Conservation (phyloP, 2,113 vertebrate species). For the Oreochromis spilurus region DNA sequence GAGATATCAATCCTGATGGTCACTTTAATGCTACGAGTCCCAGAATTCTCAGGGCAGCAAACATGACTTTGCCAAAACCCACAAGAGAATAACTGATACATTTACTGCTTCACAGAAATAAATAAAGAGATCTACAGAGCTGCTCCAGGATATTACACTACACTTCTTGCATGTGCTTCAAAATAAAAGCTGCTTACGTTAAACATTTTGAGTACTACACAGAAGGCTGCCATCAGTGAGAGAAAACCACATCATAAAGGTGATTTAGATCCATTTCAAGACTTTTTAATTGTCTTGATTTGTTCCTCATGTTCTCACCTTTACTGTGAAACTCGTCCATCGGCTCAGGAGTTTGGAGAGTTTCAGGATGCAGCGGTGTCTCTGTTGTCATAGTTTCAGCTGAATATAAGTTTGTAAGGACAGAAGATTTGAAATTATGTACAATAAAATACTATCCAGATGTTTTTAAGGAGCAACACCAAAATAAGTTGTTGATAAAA, state of each 20-base stretch:
- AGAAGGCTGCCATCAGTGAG: accelerated
- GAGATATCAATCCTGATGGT: accelerated
- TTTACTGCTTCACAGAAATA: too few species aligned
- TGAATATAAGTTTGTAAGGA: too few species aligned
- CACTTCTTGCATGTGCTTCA: too few species aligned
- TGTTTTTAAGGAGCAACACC: too few species aligned
- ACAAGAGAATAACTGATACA: too few species aligned
- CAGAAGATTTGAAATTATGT: neutral
- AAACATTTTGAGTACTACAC: accelerated
- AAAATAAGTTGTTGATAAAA: too few species aligned
- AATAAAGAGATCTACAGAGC: too few species aligned
- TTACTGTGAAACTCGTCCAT: accelerated
- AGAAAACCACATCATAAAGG: neutral
- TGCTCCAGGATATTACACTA: too few species aligned
- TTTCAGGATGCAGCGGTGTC: neutral
- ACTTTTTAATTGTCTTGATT: neutral
- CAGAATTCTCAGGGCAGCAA: neutral
- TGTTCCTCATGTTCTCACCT: neutral
- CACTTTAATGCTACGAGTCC: neutral
- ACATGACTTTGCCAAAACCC: neutral
- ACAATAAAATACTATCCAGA: neutral
- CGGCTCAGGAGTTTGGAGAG: neutral
- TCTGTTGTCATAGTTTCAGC: accelerated
- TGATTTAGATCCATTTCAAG: accelerated
- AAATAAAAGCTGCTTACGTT: too few species aligned